phyloP scores from a whole-genome alignment of 2,888 invertebrate genomes.

The Ashinkailepas kermadecensis region DNA sequence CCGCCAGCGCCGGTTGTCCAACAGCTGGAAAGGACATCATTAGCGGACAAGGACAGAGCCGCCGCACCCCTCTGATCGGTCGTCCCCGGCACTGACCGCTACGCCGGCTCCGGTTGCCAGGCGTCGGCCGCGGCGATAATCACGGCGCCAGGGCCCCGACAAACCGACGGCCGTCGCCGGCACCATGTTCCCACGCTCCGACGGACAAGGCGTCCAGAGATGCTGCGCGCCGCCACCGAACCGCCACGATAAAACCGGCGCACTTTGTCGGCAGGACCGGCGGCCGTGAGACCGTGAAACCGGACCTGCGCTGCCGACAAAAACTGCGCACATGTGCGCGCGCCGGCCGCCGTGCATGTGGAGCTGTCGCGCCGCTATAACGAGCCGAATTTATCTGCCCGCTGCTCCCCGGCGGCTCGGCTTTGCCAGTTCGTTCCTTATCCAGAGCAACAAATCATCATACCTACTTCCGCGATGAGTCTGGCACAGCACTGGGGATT shows the following conservation, averaged over 20 bases:
- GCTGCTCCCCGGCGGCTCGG: background rate
- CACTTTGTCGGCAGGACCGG: background rate
- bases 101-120: background rate
- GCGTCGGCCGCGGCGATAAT: background rate
- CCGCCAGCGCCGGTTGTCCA: background rate
- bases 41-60: background rate
- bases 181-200: background rate
- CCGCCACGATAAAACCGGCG: background rate
- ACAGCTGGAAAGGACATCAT: background rate
- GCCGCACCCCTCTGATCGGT: background rate
- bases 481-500: background rate
- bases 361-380: background rate
- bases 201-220: background rate
- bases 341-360: background rate
- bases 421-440: background rate
- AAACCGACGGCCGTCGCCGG: background rate
- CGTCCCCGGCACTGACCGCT: background rate
- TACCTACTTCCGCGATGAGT: too few relatives aligned
- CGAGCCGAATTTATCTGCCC: background rate
- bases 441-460: background rate
- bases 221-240: background rate
- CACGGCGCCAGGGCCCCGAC: background rate
- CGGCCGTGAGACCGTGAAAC: background rate
- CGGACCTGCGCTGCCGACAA: background rate
- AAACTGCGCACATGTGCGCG: conserved; percentile 5